phyloP scores from a whole-genome alignment of 2,113 vertebrate genomes.

The cat (Felis catus) region F.catus_Fca126_mat1.0 CM031427.1:38095001-38095500 shows the following conservation, averaged over 20 bases:
- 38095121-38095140: neutral
- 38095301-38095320: neutral
- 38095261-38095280: neutral
- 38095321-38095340: neutral
- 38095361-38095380: neutral
- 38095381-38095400: neutral
- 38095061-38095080: neutral
- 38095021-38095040: no score
- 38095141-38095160: neutral
- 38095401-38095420: neutral
- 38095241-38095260: neutral
- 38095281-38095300: neutral
- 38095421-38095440: neutral
- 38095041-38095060: neutral
- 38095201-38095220: neutral
- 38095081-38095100: neutral
- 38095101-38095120: neutral
- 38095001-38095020: no score
- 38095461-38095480: neutral
- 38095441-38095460: neutral
- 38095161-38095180: neutral
- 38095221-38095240: neutral
- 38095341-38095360: neutral
- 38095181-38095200: neutral
- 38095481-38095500: neutral